Conservation (phyloP, 2,888 invertebrate genomes). For the Eurytoma californica region DNA sequence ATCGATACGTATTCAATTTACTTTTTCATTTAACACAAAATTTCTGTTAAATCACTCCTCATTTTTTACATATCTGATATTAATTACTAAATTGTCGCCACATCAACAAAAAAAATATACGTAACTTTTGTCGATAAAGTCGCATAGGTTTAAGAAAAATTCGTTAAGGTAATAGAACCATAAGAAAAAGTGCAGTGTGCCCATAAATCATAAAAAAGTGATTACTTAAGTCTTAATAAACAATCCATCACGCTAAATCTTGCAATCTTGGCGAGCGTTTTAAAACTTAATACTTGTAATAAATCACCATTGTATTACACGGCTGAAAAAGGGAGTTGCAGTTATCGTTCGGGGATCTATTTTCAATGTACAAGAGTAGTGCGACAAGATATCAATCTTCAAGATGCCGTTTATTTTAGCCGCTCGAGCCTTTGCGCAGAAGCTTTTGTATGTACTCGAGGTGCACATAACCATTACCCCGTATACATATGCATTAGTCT, state of each 20-base stretch:
- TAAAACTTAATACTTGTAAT: constrained; percentile 41
- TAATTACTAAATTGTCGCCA: background rate
- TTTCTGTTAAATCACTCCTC: too few species aligned
- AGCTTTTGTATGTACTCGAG: constrained; percentile 11
- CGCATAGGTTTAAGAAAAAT: constrained; percentile 14
- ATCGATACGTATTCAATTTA: too few species aligned
- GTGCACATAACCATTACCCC: constrained; percentile 26
- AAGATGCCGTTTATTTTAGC: constrained; percentile 31
- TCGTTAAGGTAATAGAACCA: constrained; percentile 14
- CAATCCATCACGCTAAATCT: constrained; percentile 23
- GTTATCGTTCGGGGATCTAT: constrained; percentile 25
- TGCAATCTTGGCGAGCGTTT: background rate
- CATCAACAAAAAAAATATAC: constrained; percentile 11
- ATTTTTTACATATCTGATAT: too few species aligned
- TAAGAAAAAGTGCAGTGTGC: constrained; percentile 3
- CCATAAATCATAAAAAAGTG: constrained; percentile 27
- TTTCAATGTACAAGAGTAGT: background rate
- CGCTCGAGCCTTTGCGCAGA: background rate
- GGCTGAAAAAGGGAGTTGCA: background rate
- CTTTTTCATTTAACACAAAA: too few species aligned
- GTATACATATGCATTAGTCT: constrained; percentile 37
- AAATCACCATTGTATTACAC: constrained; percentile 16
- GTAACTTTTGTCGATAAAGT: background rate
- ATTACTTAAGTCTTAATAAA: constrained; percentile 32
- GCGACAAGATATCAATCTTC: constrained; percentile 14